Base-by-base conservation (phyloP, 2,113 vertebrate species). In the Rousettus leschenaultii region DNA sequence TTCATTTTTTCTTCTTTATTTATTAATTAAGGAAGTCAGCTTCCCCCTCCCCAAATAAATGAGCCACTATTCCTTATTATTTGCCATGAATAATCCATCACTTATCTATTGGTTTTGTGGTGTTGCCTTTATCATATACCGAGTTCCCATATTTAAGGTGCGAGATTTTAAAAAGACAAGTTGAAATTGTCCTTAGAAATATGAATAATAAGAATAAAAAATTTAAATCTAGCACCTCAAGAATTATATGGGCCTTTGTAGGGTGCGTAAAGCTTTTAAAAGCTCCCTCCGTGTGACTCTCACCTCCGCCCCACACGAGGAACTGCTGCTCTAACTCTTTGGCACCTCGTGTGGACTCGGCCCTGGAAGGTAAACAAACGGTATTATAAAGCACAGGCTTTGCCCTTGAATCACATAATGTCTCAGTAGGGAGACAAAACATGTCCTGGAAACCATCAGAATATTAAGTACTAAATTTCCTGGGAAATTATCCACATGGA, bases 391-490 rank as follows among this genome's bases (percentile, higher is more conserved):
- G 28, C 61, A 73, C 2, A 78, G 89, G 84, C 66, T 91, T 82
- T 61, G 40, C 91, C 77, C 79, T 92, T 71, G 70, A 94, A 87
- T 95, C 85, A 79, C 75, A 94, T 84, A 78, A 51, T 89, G 30
- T 91, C 91, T 95, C 93, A 77, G 93, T 77, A 19, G 92, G 94
- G 65, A 92, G 38, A 94, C 51, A 86, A 90, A 95, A 88, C 85
- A 61, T 43, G 48, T 88, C 86, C 75, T 59, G 43, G 77, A 96
- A 96, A 80, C 85, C 79, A 96, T 94, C 80, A 85, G 85, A 96
- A 94, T 97, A 97, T 77, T 95, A 96, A 94, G 96, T 71, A 75
- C 71, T 33, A 96, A 68, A 96, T 92, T 95, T 97, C 94, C 95
- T 92, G 65, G 93, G 84, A 97, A 96, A 96, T 95, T 94, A 96